Conservation (phyloP, 2,113 vertebrate species). For the Limanda limanda region DNA sequence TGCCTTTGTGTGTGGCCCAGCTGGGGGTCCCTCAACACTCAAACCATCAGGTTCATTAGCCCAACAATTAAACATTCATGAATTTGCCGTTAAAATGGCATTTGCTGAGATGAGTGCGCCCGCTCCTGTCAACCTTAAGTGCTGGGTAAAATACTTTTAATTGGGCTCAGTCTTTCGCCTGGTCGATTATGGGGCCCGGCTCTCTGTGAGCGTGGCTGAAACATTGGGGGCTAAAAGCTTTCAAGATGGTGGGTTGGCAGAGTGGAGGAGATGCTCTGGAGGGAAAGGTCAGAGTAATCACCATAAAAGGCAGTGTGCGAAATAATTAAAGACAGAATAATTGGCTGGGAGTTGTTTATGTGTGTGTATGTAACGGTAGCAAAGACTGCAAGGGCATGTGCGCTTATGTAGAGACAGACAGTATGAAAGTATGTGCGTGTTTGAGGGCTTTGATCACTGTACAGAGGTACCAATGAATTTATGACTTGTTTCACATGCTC, state of each 20-base stretch:
- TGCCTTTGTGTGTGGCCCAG: conserved; percentile 35
- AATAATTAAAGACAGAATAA: conserved; percentile 79
- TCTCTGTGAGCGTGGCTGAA: conserved; percentile 58
- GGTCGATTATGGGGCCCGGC: conserved; percentile 68
- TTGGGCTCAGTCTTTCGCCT: conserved; percentile 77
- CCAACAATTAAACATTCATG: conserved; percentile 79
- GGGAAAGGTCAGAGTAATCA: conserved; percentile 79
- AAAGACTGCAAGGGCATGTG: conserved; percentile 28
- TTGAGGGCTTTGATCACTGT: background rate
- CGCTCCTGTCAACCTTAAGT: conserved; percentile 79
- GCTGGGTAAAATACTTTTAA: conserved; percentile 82
- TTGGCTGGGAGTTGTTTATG: conserved; percentile 74
- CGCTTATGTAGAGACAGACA: background rate
- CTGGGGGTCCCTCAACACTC: conserved; percentile 67
- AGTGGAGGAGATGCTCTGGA: conserved; percentile 56
- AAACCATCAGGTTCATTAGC: conserved; percentile 77
- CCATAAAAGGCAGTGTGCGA: conserved; percentile 75
- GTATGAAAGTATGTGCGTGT: background rate
- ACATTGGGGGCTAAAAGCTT: conserved; percentile 70
- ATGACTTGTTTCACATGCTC: too few relatives aligned
- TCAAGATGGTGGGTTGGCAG: conserved; percentile 57
- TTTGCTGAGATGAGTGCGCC: conserved; percentile 70
- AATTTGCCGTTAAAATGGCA: conserved; percentile 80
- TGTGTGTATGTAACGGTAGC: conserved; percentile 20
- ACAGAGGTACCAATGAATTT: background rate